phyloP scores from a whole-genome alignment of 2,888 invertebrate species.

The Drosophila borborema region DNA sequence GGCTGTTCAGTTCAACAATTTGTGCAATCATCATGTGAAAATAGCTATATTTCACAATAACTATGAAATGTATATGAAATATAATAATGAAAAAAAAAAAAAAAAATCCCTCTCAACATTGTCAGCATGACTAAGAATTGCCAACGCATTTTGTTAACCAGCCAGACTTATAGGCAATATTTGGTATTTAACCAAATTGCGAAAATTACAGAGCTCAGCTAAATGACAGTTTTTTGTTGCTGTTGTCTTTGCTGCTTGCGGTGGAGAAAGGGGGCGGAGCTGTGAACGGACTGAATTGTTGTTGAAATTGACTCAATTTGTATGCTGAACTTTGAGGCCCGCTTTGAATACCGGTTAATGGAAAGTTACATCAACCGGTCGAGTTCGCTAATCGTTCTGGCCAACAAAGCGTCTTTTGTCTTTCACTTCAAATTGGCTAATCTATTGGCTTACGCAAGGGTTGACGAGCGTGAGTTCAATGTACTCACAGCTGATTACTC shows the following conservation, averaged over 20 bases:
- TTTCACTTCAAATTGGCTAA: conserved; percentile 54
- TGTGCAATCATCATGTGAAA: conserved; percentile 45
- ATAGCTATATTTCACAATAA: conserved; percentile 55
- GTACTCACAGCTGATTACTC: conserved; percentile 19
- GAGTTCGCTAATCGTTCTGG: conserved; percentile 60
- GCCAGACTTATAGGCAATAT: conserved; percentile 29
- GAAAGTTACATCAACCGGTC: conserved; percentile 54
- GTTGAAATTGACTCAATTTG: conserved; percentile 30
- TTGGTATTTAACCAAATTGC: conserved; percentile 10
- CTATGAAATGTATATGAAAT: conserved; percentile 7
- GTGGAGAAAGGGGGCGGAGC: conserved; percentile 46
- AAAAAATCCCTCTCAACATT: conserved; percentile 3
- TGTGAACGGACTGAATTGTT: conserved; percentile 15
- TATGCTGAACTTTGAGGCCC: conserved; percentile 27
- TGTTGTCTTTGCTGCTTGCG: conserved; percentile 15
- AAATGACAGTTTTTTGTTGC: conserved; percentile 15
- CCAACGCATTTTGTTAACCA: conserved; percentile 19
- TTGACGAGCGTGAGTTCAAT: conserved; percentile 42
- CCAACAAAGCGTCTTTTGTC: conserved; percentile 38
- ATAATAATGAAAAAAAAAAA: neutral
- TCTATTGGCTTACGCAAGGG: conserved; percentile 59
- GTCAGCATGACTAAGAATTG: conserved; percentile 59
- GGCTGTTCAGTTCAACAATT: conserved; percentile 28
- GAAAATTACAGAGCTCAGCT: conserved; percentile 40
- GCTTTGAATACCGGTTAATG: conserved; percentile 49